Percentiles rank a stretch among this genome's conserved stretches.
Conservation (phyloP, 2,797 vertebrate species). For the Ptychobarbus kaznakovi region DNA sequence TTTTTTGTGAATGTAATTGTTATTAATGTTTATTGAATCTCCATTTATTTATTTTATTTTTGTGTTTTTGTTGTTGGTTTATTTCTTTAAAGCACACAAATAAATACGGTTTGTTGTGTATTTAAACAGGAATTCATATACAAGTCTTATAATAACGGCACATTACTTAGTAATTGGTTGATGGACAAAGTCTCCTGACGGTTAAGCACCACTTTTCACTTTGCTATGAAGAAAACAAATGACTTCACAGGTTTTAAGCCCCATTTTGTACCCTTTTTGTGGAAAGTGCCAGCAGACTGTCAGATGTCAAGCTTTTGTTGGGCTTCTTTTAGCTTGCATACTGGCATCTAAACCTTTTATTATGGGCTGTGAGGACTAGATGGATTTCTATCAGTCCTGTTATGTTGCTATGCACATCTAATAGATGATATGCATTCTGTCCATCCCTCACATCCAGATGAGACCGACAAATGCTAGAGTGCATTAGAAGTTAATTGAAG, state of each 20-base stretch:
- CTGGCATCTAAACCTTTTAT: not conserved
- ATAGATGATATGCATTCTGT: not conserved
- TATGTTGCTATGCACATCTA: conserved; percentile 41
- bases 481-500: not conserved
- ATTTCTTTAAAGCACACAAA: not conserved
- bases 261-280: conserved; percentile 19
- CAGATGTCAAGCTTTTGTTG: conserved; percentile 1
- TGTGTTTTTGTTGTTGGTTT: not conserved
- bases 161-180: too few species aligned
- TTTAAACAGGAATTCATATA: not conserved
- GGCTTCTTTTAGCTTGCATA: not conserved
- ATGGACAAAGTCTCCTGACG: not conserved
- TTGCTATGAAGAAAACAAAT: not conserved
- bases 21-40: not conserved
- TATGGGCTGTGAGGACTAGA: conserved; percentile 3
- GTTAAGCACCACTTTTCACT: not conserved
- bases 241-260: not conserved
- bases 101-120: not conserved
- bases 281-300: conserved; percentile 1
- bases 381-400: not conserved
- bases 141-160: not conserved
- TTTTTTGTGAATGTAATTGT: not conserved
- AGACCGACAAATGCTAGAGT: not conserved
- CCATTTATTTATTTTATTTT: not conserved
- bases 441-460: not conserved